phyloP scores from a whole-genome alignment of 2,113 vertebrate genomes.

The Pollimyrus isidori region DNA sequence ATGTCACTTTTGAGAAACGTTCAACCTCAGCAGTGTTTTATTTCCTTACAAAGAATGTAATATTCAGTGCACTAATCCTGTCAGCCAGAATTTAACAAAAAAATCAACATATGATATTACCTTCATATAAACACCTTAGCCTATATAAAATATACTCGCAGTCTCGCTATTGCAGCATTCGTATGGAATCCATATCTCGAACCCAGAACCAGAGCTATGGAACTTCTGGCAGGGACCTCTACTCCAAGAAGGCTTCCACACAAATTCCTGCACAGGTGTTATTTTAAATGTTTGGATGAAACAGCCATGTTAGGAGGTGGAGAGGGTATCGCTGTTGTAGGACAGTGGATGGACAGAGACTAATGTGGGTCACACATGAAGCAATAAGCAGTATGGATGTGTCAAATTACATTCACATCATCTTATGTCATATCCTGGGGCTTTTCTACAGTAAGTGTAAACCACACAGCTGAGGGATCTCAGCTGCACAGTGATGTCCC shows the following conservation, averaged over 20 bases:
- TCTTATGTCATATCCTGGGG: not conserved
- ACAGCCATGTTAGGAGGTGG: not conserved
- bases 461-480: not conserved
- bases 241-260: not conserved
- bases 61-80: not conserved
- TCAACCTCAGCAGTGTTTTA: not conserved
- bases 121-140: not conserved
- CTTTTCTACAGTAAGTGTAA: not conserved
- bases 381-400: not conserved
- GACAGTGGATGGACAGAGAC: not conserved
- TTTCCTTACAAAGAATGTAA: not conserved
- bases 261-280: not conserved
- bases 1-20: not conserved
- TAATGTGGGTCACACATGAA: not conserved
- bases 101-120: not conserved
- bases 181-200: not conserved
- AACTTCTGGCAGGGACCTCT: not conserved
- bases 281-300: not conserved
- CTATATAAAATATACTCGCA: not conserved
- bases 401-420: not conserved
- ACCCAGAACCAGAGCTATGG: not conserved
- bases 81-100: not conserved
- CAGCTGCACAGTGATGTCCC: not conserved
- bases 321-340: not conserved
- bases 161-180: not conserved